These are phyloP conservation scores for Ostrea denselamellosa DNA, from an alignment of 1,140 invertebrate species.

Conservation along the genomic window DNA sequence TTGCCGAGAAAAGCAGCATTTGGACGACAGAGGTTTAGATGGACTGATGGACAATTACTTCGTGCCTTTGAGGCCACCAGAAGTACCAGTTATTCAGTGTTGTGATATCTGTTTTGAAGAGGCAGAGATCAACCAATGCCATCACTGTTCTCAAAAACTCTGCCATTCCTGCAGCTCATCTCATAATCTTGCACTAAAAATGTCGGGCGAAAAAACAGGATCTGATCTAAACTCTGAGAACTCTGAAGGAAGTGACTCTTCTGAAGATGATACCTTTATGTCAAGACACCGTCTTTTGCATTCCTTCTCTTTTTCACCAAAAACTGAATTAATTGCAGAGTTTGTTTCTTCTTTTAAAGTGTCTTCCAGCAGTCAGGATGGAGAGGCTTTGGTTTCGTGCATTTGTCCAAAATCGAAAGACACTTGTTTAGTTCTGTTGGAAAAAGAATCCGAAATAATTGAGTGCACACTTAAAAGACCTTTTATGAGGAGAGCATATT, in stretches of 20 bases:
- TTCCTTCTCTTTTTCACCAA: background rate
- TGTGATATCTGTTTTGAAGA: background rate
- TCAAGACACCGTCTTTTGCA: background rate
- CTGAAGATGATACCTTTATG: background rate
- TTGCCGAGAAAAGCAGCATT: constrained; percentile 27
- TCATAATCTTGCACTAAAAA: background rate
- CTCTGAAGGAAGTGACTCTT: background rate
- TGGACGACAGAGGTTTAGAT: background rate
- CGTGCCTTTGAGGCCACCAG: background rate
- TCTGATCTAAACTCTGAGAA: background rate
- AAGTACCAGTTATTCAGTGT: background rate
- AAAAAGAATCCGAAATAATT: background rate
- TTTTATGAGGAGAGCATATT: background rate
- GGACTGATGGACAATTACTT: constrained; percentile 49
- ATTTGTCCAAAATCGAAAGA: background rate
- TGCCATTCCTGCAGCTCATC: background rate
- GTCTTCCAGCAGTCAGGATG: background rate
- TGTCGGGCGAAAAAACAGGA: background rate
- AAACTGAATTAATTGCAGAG: background rate
- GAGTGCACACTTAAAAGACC: background rate
- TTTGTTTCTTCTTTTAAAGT: background rate
- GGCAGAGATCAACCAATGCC: background rate
- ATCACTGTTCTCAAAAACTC: background rate
- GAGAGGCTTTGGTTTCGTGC: background rate
- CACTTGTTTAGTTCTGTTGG: background rate